Evolutionary conservation across 2,113 vertebrate species (phyloP).

Genomic region (Pithys albifrons): DNA sequence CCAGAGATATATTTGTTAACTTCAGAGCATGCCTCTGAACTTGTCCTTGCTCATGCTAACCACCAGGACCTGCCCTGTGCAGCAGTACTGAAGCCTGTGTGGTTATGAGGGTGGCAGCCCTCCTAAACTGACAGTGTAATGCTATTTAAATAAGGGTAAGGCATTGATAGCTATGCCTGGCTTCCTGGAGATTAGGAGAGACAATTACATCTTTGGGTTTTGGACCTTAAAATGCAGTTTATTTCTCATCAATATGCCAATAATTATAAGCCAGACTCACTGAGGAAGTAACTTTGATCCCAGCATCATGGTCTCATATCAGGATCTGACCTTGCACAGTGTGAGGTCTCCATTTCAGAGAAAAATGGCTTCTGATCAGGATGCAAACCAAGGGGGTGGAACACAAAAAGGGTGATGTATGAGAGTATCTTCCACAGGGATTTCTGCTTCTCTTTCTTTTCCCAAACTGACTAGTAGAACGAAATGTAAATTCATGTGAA

Average conservation of each 20-base stretch:
- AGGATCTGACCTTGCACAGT: background rate
- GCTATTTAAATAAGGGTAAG: background rate
- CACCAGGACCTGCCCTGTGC: background rate
- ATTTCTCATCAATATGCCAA: background rate
- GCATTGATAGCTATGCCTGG: background rate
- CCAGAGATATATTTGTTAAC: conserved; percentile 30
- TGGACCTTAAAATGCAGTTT: background rate
- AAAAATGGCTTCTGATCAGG: background rate
- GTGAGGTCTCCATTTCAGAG: background rate
- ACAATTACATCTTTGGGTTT: background rate
- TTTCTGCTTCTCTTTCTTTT: background rate
- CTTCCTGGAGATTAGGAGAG: background rate
- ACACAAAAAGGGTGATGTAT: background rate
- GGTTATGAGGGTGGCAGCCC: background rate
- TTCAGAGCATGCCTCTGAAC: conserved; percentile 27
- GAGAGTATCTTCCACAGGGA: background rate
- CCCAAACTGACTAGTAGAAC: background rate
- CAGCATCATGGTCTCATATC: fast-evolving
- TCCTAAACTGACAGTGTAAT: background rate
- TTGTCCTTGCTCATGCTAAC: background rate
- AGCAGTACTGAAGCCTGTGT: background rate
- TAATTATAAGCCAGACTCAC: background rate
- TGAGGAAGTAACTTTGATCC: background rate
- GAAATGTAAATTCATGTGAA: background rate
- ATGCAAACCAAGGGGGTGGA: background rate